Evolutionary conservation across 2,113 vertebrate genomes (phyloP), one percentile per base, ranked within the genome.

Genomic region (Larimichthys polyactis): DNA sequence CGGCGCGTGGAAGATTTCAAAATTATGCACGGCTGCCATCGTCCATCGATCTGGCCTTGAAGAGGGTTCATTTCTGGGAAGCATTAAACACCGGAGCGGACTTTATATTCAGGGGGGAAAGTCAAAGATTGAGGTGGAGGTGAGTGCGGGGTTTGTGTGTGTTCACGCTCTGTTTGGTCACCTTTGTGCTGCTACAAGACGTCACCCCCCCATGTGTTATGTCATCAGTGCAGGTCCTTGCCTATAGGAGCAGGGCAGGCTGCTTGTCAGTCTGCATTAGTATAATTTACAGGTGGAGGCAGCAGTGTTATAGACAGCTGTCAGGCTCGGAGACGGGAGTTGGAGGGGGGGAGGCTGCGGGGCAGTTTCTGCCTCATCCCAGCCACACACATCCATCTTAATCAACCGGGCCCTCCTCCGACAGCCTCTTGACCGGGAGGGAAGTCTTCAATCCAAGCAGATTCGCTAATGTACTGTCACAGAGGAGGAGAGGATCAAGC

Each of bases 231-330:
- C 78, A 55, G 80, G 84, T 63, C 46, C 64, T 80, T 11, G 78
- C 76, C 85, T 65, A 4, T 16, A 73, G 77, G 77, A 79, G 73
- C 11, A 29, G 22, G 70, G 59, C 60, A 36, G 81, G 59, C 85
- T 72, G 79, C 82, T 54, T 91, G 93, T 93, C 92, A 74, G 65
- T 46, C 78, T 44, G 77, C 36, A 79, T 93, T 91, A 89, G 85
- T 44, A 62, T 93, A 88, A 91, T 90, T 90, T 75, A 75, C 90
- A 91, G 91, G 91, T 92, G 64, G 79, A 86, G 36, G 84, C 71
- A 3, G 71, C 71, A 84, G 80, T 17, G 86, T 88, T 93, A 92
- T 85, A 89, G 92, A 91, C 91, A 93, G 90, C 92, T 93, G 93
- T 91, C 93, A 88, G 81, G 52, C 29, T 29, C 36, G 1, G 73